phyloP scores from a whole-genome alignment of 2,113 vertebrate species.

The Heterochromis multidens region DNA sequence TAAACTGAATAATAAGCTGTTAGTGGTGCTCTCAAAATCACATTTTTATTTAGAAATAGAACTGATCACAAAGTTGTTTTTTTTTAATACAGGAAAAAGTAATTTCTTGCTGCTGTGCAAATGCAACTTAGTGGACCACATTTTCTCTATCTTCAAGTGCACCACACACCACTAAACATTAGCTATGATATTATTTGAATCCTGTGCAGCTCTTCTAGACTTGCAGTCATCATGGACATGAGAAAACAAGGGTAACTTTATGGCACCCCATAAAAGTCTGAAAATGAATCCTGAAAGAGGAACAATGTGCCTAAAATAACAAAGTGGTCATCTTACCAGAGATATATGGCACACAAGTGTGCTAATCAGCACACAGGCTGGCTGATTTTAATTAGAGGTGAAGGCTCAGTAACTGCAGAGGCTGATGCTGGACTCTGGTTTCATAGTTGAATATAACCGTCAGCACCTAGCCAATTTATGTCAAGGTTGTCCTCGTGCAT shows the following conservation, averaged over 20 bases:
- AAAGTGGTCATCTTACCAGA: conserved; percentile 31
- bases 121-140: neutral
- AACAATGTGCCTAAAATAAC: conserved; percentile 59
- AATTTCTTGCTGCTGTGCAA: neutral
- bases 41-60: neutral
- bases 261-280: conserved; percentile 31
- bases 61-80: neutral
- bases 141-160: neutral
- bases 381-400: conserved; percentile 58
- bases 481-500: conserved; percentile 51
- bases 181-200: neutral
- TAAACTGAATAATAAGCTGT: neutral
- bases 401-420: conserved; percentile 46
- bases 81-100: neutral
- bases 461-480: conserved; percentile 56
- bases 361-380: conserved; percentile 44
- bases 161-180: neutral
- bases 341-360: conserved; percentile 43
- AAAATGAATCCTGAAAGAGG: conserved; percentile 47
- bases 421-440: conserved; percentile 57
- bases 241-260: conserved; percentile 36
- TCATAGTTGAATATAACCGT: conserved; percentile 56
- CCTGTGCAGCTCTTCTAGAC: neutral
- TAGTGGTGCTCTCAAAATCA: neutral
- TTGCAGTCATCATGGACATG: neutral